These are phyloP conservation scores for Allygus modestus DNA, from an alignment of 2,888 invertebrate species.

Conservation along the genomic window DNA sequence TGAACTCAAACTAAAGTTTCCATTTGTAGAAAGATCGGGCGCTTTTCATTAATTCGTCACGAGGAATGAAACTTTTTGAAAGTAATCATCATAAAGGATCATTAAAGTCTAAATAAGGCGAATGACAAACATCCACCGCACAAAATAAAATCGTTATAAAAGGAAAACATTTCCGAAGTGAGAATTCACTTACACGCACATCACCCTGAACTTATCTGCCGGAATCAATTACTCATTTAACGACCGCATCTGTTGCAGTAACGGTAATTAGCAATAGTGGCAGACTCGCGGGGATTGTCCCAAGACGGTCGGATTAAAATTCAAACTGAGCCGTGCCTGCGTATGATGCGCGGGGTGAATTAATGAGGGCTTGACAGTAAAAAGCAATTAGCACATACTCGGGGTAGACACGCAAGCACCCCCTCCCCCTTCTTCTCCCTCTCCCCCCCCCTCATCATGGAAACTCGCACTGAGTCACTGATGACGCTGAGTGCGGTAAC, in stretches of 20 bases:
- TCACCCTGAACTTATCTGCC: neutral
- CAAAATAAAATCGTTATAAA: no score
- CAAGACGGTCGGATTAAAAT: constrained; percentile 29
- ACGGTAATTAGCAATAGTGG: constrained; percentile 47
- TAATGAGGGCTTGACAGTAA: constrained; percentile 49
- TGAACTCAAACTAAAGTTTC: no score
- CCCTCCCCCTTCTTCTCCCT: neutral
- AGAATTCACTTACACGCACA: no score
- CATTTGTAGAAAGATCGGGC: no score
- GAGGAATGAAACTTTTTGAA: no score
- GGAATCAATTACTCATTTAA: neutral
- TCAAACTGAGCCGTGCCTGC: constrained; percentile 47
- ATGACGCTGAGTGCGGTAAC: neutral
- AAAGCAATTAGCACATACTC: constrained; percentile 51
- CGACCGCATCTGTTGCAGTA: neutral
- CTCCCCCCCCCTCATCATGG: neutral
- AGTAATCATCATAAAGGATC: no score
- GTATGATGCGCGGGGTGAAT: constrained; percentile 56
- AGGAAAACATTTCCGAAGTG: no score
- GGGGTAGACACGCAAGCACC: constrained; percentile 22
- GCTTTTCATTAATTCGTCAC: no score
- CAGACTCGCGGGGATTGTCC: constrained; percentile 17
- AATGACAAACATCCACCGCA: no score
- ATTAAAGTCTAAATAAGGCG: no score
- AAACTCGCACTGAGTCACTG: constrained; percentile 42